Percentiles rank a stretch among this genome's conserved stretches.
phyloP scores from a whole-genome alignment of 2,113 vertebrate genomes.

The Herpailurus yagouaroundi region DNA sequence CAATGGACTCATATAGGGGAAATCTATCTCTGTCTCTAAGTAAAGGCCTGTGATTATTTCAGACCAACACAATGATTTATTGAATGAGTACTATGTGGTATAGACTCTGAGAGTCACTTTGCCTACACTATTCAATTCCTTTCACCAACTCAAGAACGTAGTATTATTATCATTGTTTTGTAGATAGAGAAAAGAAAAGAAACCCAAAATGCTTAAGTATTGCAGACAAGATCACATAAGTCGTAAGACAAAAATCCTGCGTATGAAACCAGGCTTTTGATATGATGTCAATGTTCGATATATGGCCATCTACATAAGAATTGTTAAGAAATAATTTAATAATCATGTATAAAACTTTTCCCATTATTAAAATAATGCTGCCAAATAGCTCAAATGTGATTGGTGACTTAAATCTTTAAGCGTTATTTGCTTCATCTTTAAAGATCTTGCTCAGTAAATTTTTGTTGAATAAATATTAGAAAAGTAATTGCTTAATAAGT shows the following conservation, averaged over 20 bases:
- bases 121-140: neutral
- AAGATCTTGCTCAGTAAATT: neutral
- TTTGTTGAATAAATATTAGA: conserved; percentile 2
- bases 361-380: neutral
- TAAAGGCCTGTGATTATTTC: neutral
- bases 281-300: neutral
- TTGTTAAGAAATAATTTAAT: neutral
- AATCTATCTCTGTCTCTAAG: neutral
- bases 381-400: neutral
- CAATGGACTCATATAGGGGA: neutral
- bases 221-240: neutral
- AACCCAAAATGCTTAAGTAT: neutral
- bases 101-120: neutral
- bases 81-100: neutral
- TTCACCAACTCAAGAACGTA: neutral
- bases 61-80: conserved; percentile 17
- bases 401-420: neutral
- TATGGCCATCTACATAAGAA: neutral
- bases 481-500: neutral
- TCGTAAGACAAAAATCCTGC: neutral
- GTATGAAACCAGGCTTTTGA: neutral
- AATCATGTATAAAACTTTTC: neutral
- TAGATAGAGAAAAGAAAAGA: neutral
- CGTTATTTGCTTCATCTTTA: neutral
- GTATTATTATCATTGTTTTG: neutral